Conservation (phyloP, 2,113 vertebrate species). For the Erythrocercus mccallii region DNA sequence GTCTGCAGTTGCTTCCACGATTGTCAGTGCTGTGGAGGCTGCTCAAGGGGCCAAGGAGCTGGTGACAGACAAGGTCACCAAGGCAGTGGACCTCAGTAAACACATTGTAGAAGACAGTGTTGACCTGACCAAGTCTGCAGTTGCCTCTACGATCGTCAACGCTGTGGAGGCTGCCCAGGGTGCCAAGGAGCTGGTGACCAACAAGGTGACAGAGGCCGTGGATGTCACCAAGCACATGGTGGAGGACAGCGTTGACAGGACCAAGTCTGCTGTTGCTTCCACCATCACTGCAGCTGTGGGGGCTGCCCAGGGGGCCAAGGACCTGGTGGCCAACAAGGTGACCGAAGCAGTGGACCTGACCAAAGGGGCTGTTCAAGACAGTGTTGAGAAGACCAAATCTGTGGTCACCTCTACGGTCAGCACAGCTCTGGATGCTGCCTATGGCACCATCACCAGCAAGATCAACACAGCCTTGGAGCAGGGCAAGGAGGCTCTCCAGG, state of each 20-base stretch:
- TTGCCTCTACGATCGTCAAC: background rate
- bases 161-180: background rate
- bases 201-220: conserved; percentile 60
- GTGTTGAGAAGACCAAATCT: conserved; percentile 82
- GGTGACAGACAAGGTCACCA: conserved; percentile 49
- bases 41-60: conserved; percentile 5
- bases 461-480: conserved; percentile 65
- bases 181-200: conserved; percentile 16
- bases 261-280: conserved; percentile 78
- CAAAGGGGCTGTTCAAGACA: conserved; percentile 76
- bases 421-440: conserved; percentile 81
- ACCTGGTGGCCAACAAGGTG: conserved; percentile 56
- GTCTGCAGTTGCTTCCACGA: conserved; percentile 73
- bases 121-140: conserved; percentile 72
- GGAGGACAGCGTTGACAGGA: conserved; percentile 78
- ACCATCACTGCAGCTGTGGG: conserved; percentile 78
- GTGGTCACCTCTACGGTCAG: conserved; percentile 77
- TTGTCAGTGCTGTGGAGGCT: conserved; percentile 45
- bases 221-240: conserved; percentile 68
- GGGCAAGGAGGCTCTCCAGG: conserved; percentile 75
- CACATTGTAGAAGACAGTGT: conserved; percentile 72
- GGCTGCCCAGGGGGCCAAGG: conserved; percentile 67
- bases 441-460: conserved; percentile 76
- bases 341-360: conserved; percentile 63
- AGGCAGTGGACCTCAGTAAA: conserved; percentile 46